Percentiles rank a stretch among this genome's conserved stretches.
phyloP scores from a whole-genome alignment of 2,797 vertebrate species.

The Falco berigora region DNA sequence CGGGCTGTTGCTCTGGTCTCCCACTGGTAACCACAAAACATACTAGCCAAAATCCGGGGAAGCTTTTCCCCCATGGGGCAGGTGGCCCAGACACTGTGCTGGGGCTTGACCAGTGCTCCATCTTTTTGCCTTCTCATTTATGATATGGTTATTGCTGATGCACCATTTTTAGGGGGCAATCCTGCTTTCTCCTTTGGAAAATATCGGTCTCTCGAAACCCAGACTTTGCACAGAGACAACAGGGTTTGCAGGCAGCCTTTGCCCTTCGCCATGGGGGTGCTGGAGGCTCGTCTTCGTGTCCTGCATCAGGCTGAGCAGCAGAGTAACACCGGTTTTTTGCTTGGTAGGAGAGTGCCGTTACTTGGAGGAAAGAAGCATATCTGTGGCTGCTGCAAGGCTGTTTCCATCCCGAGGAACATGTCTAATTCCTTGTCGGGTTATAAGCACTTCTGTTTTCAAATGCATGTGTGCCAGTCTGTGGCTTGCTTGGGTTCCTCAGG shows the following conservation, averaged over 20 bases:
- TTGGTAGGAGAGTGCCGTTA: background rate
- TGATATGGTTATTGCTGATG: background rate
- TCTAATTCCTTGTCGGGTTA: background rate
- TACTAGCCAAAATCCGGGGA: accelerated
- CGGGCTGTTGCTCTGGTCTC: background rate
- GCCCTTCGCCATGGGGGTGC: background rate
- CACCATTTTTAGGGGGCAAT: background rate
- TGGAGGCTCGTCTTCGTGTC: background rate
- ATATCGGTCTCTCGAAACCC: accelerated
- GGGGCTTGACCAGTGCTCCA: background rate
- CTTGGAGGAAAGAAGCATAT: background rate
- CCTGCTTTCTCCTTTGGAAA: background rate
- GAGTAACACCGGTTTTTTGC: accelerated
- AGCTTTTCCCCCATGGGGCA: background rate
- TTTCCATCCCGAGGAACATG: background rate
- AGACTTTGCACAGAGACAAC: accelerated
- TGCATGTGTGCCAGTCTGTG: accelerated
- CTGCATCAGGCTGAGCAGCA: background rate
- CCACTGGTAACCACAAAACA: background rate
- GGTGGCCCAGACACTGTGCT: background rate
- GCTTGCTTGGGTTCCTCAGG: background rate
- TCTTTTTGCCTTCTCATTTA: background rate
- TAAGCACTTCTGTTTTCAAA: background rate
- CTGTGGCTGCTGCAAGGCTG: background rate
- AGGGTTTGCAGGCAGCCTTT: background rate